Evolutionary conservation across 2,888 invertebrate genomes (phyloP), one percentile per base, ranked within the genome.

Genomic region (Noctuana brunneofusca): DNA sequence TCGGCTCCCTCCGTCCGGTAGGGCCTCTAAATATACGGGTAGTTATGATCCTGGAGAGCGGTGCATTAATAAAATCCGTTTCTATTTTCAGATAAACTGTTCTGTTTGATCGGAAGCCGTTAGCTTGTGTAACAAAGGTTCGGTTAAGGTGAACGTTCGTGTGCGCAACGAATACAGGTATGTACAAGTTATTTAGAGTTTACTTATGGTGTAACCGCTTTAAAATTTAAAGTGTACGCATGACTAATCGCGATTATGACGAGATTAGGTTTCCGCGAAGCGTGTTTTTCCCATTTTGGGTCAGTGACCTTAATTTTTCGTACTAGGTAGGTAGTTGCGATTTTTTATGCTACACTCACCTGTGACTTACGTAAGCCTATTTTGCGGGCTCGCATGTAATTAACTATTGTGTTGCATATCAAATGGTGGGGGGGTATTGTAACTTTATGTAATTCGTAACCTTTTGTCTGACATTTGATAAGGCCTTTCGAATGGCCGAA

Each of bases 41-140:
- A 67, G 65, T 82, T 85, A 58, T 50, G 83, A 85, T 76, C 84
- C 84, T 18, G 84, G 80, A 76, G 75, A 75, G 81, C 83, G 80
- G 81, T 81, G 83, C 80, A 80, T 80, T 83, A 87, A 84, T 88
- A 87, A 87, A 84, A 84, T 84, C 78, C 84, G 83, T 86, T 89
- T 90, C 87, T 90, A 87, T 91, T 90, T 90, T 81, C 89, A 89
- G 90, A 90, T 89, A 84, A 86, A 86, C 84, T 82, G 82, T 84
- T 83, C 83, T 83, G 82, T 85, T 87, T 88, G 87, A 86, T 86
- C 86, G 79, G 83, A 83, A 84, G 86, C 81, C 85, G 84, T 86
- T 86, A 86, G 82, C 83, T 89, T 83, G 80, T 84, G 80, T 85
- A 88, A 89, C 89, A 87, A 89, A 89, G 88, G 83, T 84, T 83